Percentiles rank a stretch among this genome's conserved stretches.
Evolutionary conservation across 1,140 invertebrate genomes (phyloP).

Genomic region (Drosophila truncata): DNA sequence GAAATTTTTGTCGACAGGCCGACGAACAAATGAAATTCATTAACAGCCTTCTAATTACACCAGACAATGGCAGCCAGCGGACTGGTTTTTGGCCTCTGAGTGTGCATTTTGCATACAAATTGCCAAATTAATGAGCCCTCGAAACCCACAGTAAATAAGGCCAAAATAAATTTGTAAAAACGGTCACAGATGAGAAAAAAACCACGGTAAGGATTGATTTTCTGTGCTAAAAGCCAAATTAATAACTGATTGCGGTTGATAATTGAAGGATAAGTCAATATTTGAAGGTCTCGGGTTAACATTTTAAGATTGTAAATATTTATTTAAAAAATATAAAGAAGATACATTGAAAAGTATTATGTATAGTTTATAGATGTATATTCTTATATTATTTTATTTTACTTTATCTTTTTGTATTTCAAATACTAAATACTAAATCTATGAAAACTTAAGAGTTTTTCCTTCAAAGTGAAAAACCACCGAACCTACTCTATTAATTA

Average conservation of each 20-base stretch:
- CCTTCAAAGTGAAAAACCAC: background rate
- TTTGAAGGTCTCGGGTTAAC: background rate
- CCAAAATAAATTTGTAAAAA: conserved; percentile 63
- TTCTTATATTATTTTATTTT: background rate
- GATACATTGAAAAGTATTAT: background rate
- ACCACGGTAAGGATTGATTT: conserved; percentile 1
- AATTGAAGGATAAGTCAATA: conserved; percentile 43
- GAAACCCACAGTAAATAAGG: conserved; percentile 47
- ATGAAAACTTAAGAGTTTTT: background rate
- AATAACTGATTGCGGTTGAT: conserved; percentile 45
- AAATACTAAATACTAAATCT: background rate
- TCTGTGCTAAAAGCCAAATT: conserved; percentile 23
- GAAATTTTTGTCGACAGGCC: conserved; percentile 39
- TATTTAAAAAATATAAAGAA: background rate
- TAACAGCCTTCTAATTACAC: conserved; percentile 81
- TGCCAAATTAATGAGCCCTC: conserved; percentile 78
- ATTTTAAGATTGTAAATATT: background rate
- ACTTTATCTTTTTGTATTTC: background rate
- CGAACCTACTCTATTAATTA: background rate
- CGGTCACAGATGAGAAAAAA: background rate
- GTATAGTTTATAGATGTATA: too few species aligned
- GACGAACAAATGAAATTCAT: conserved; percentile 80
- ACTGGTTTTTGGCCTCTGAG: conserved; percentile 45
- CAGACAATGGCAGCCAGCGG: conserved; percentile 64
- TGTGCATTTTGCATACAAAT: conserved; percentile 83